Percentiles rank a stretch among this genome's conserved stretches.
Evolutionary conservation across 2,797 vertebrate genomes (phyloP).

Genomic region (Zalophus californianus): DNA sequence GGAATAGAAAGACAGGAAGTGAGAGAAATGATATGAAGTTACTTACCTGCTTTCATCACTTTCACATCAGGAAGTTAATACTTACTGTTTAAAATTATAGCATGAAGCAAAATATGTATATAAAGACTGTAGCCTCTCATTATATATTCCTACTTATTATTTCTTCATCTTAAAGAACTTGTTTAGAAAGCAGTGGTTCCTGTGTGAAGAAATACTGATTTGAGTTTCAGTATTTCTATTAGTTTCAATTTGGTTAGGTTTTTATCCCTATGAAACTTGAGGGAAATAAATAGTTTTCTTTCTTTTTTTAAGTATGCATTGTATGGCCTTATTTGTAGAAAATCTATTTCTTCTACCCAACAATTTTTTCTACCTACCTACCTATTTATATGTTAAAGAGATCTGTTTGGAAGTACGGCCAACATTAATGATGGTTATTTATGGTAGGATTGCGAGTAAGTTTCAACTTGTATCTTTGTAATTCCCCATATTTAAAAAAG

Average conservation of each 20-base stretch:
- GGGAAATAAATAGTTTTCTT: background rate
- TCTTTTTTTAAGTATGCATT: background rate
- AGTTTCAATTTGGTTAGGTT: background rate
- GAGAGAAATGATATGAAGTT: background rate
- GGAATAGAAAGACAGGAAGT: background rate
- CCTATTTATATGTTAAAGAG: background rate
- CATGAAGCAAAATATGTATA: background rate
- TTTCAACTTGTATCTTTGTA: background rate
- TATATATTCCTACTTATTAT: background rate
- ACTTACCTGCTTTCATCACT: background rate
- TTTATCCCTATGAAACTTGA: background rate
- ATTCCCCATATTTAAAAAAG: background rate
- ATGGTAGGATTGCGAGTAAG: background rate
- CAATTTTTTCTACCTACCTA: background rate
- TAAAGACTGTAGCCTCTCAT: background rate
- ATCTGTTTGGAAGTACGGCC: background rate
- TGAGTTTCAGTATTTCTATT: background rate
- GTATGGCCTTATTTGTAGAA: background rate
- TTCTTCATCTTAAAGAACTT: background rate
- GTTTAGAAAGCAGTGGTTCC: background rate
- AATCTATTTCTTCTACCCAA: background rate
- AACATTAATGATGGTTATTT: background rate
- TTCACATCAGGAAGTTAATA: background rate
- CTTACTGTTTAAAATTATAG: background rate
- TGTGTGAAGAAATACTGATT: background rate